These are phyloP conservation scores for Zeugodacus cucurbitae DNA, from an alignment of 1,140 invertebrate genomes.

Conservation along the genomic window DNA sequence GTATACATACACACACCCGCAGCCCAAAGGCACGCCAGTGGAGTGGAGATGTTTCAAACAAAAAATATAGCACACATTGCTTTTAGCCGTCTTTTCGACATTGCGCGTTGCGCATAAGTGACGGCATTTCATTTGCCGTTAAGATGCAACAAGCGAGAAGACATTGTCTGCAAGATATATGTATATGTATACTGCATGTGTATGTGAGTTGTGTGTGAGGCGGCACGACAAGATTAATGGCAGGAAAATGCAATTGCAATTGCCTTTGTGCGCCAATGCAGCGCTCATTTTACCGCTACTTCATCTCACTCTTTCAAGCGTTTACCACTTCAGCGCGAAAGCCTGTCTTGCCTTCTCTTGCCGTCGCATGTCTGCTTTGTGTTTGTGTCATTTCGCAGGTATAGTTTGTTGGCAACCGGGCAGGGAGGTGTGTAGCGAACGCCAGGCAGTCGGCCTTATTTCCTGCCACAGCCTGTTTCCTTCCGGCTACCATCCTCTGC, in stretches of 20 bases:
- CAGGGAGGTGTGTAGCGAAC: neutral
- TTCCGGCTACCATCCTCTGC: neutral
- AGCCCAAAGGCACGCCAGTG: too few species aligned
- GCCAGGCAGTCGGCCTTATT: constrained; percentile 18
- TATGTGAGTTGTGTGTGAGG: neutral
- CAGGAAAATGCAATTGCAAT: constrained; percentile 36
- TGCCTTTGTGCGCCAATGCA: constrained; percentile 33
- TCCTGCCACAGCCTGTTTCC: constrained; percentile 32
- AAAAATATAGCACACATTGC: constrained; percentile 19
- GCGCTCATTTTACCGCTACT: constrained; percentile 35
- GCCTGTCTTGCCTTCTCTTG: neutral
- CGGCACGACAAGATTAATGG: constrained; percentile 33
- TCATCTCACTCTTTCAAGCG: neutral
- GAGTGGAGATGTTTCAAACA: neutral
- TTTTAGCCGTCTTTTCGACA: neutral
- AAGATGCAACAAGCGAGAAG: constrained; percentile 30
- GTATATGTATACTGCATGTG: neutral
- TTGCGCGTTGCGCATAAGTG: constrained; percentile 29
- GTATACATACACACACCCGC: neutral
- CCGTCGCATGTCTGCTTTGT: neutral
- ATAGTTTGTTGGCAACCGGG: neutral
- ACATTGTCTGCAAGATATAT: neutral
- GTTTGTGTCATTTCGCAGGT: neutral
- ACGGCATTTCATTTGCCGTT: constrained; percentile 7
- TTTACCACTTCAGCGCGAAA: neutral